Evolutionary conservation across 2,888 invertebrate species (phyloP).

Genomic region (Leucophenga maculata): DNA sequence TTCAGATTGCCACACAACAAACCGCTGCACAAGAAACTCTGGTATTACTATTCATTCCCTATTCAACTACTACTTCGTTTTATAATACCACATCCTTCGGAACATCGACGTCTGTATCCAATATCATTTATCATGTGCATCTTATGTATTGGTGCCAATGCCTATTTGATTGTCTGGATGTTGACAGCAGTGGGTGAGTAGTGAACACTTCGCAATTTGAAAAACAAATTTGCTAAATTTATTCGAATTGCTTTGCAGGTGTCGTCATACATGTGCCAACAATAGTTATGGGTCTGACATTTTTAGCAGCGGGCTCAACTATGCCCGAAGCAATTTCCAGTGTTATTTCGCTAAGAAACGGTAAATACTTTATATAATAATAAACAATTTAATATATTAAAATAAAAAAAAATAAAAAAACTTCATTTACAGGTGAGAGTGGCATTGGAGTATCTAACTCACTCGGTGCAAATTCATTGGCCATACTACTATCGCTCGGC

Average conservation of each 20-base stretch:
- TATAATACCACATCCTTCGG: slow-evolving; percentile 82
- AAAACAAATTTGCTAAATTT: slow-evolving; percentile 3
- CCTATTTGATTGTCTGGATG: slow-evolving; percentile 94
- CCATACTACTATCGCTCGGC: slow-evolving; percentile 86
- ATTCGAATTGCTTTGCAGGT: no score
- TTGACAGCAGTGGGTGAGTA: slow-evolving; percentile 85
- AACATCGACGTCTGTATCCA: slow-evolving; percentile 78
- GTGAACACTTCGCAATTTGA: neutral
- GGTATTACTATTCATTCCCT: slow-evolving; percentile 84
- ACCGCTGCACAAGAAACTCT: slow-evolving; percentile 63
- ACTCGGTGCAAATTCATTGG: slow-evolving; percentile 88
- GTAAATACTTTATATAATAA: no score
- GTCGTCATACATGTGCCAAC: slow-evolving; percentile 86
- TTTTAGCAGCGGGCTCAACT: slow-evolving; percentile 91
- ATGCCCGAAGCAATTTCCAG: slow-evolving; percentile 88
- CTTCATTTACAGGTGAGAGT: slow-evolving; percentile 82
- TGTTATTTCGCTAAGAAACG: slow-evolving; percentile 87
- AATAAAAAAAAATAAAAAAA: no score
- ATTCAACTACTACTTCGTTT: slow-evolving; percentile 77
- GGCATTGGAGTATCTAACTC: slow-evolving; percentile 91
- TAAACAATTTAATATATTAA: no score
- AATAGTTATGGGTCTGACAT: slow-evolving; percentile 92
- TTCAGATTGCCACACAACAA: slow-evolving; percentile 72
- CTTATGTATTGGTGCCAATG: slow-evolving; percentile 86
- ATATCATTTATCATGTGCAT: slow-evolving; percentile 89